Percentiles rank a stretch among this genome's conserved stretches.
Evolutionary conservation across 2,113 vertebrate species (phyloP).

Genomic region (Rousettus leschenaultii): DNA sequence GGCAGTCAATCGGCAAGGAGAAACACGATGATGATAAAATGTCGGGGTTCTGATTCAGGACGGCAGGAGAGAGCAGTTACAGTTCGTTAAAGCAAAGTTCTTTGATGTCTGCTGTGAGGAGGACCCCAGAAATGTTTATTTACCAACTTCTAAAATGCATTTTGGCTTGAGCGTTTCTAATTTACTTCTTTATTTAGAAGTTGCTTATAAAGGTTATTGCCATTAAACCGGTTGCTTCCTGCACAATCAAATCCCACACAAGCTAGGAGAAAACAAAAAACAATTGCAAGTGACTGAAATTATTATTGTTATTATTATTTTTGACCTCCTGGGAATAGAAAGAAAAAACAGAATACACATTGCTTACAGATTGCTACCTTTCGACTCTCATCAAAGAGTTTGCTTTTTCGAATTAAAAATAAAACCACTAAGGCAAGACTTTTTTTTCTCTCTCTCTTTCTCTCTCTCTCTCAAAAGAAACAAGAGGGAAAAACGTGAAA

Average conservation of each 20-base stretch:
- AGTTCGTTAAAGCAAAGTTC: neutral
- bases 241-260: neutral
- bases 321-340: neutral
- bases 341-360: neutral
- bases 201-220: constrained; percentile 14
- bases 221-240: constrained; percentile 35
- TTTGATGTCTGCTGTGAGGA: neutral
- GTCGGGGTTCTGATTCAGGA: neutral
- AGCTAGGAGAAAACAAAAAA: constrained; percentile 25
- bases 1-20: neutral
- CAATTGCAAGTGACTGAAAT: neutral
- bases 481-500: constrained; percentile 52
- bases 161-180: neutral
- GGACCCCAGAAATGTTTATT: neutral
- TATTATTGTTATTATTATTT: neutral
- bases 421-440: neutral
- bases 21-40: neutral
- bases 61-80: neutral
- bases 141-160: neutral
- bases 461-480: neutral
- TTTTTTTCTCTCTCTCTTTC: neutral
- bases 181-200: neutral
- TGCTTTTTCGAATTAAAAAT: constrained; percentile 8
- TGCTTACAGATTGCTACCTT: neutral
- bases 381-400: neutral